Evolutionary conservation across 1,140 invertebrate species (phyloP), one percentile per base, ranked within the genome.

Genomic region (Acromyrmex heyeri): DNA sequence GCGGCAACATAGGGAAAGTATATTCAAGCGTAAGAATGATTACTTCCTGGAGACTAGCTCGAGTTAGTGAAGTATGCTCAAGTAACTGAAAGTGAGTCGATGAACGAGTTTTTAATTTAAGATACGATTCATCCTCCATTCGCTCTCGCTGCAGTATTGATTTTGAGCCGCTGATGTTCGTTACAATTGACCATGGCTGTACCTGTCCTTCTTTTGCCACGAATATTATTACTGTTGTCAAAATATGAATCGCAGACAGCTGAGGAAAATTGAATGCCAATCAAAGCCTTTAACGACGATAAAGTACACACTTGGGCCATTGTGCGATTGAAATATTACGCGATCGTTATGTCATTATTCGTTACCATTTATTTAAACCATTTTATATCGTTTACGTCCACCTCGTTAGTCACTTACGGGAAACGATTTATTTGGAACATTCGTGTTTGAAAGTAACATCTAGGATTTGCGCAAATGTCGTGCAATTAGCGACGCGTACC

Each of bases 21-120:
- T 61, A 75, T 83, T 61, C 79, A 75, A 61, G 69, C 79, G 16
- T 73, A 62, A 50, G 79, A 83, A 21, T 75, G 69, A 83, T 75
- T 50, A 38, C 79, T 83, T 83, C 79, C 79, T 83, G 57, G 55
- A 62, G 38, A 48, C 38, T 4, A 70, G 50, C n/a, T 21, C 38
- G 38, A 82, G 21, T 61, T 59, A 57, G 48, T 18, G 67, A 57
- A 73, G 30, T 61, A 62, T 5, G 38, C 48, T 62, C 24, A 48
- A 83, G 16, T 75, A 18, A 18, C 55, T 83, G 53, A 61, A 73
- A 62, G 79, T 59, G 24, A 79, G 48, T 78, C 61, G 64, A 12
- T 21, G 48, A 69, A 30, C 30, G 48, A 81, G 30, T 38, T 81
- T 81, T 81, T 70, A 81, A 81, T 81, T 81, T 55, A 16, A 70